Base-by-base conservation (phyloP, 2,888 invertebrate species). In the Drosophila glabriapex region DNA sequence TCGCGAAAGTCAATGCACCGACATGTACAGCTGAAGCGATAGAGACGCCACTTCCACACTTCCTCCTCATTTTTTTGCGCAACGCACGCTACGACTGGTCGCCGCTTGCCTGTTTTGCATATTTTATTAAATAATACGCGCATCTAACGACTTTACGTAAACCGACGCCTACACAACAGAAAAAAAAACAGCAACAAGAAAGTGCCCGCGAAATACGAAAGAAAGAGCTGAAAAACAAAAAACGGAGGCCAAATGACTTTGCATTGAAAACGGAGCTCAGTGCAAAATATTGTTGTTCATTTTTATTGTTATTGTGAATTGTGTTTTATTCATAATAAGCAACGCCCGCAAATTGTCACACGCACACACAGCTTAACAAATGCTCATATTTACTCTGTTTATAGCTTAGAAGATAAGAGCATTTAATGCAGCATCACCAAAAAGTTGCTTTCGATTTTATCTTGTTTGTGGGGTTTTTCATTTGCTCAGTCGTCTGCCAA, bases 71-170 rank as follows among this genome's bases (percentile, higher is more conserved):
- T 41, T 46, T 53, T 69, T 60, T 62, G 69, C 67, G 58, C 71
- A 66, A 29, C 28, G 39, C 50, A 29, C 35, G 50, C 46, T 60
- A 73, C 22, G 69, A 69, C 73, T 73, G 70, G 63, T 65, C 58
- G 65, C 53, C 58, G 68, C 53, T 52, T 35, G 83, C 59, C 82
- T 76, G 73, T 71, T 86, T 78, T 74, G 72, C 89, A 83, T 85
- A 85, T 85, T 86, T 78, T 82, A 83, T 83, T 84, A 68, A 83
- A 84, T 76, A 74, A 73, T 84, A 76, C 52, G 71, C 66, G 61
- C 73, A 84, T 84, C 82, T 79, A 82, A 84, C 73, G 63, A 59
- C 68, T 83, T 89, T 86, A 86, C 85, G 89, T 84, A 89, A 84
- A 73, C 58, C 68, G 5, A 68, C 70, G 67, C 58, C 43, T 43